phyloP scores from a whole-genome alignment of 2,797 vertebrate species.

The Peromyscus eremicus region DNA sequence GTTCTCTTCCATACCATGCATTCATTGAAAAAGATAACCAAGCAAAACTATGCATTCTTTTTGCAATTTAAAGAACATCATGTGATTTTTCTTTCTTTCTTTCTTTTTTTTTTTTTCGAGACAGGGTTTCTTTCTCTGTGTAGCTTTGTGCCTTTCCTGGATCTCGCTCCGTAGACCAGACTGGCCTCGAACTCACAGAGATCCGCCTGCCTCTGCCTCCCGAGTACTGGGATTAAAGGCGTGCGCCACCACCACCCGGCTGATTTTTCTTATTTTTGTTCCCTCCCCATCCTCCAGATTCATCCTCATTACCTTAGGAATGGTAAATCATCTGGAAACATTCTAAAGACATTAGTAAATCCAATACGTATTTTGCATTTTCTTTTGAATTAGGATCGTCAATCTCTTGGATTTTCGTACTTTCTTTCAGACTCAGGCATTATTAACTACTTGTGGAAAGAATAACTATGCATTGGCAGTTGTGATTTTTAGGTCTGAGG shows the following conservation, averaged over 20 bases:
- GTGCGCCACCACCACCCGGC: no score
- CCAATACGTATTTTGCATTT: constrained; percentile 4
- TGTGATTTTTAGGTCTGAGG: background rate
- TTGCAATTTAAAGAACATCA: background rate
- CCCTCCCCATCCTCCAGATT: background rate
- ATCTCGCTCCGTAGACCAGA: no score
- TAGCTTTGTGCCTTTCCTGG: no score
- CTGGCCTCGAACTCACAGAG: no score
- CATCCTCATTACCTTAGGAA: background rate
- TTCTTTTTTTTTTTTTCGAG: no score
- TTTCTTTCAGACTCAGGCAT: background rate
- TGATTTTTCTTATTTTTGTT: no score
- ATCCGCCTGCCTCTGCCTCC: no score
- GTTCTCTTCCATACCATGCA: background rate
- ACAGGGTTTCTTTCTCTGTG: no score
- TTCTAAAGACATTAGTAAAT: background rate
- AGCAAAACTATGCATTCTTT: background rate
- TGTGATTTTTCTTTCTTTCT: background rate
- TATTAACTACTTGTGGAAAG: background rate
- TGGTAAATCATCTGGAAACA: background rate
- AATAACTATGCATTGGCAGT: background rate
- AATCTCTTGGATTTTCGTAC: background rate
- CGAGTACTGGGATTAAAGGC: no score
- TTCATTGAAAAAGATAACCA: background rate
- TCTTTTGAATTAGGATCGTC: background rate